These are phyloP conservation scores for Crepidodera aurea DNA, from an alignment of 2,888 invertebrate genomes.

Conservation along the genomic window DNA sequence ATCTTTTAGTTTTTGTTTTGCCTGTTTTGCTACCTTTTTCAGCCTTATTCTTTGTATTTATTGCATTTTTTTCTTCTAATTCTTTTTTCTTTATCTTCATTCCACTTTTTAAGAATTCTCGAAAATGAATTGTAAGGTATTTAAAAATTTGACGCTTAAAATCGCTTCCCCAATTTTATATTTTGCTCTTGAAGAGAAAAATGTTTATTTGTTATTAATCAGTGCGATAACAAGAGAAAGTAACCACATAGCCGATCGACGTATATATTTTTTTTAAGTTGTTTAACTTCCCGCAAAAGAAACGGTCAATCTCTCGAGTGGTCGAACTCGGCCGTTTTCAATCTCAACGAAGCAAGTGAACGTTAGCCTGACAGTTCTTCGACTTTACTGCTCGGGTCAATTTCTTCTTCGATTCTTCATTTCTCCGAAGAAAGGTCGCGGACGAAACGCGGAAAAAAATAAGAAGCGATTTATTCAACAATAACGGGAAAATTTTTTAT, in stretches of 20 bases:
- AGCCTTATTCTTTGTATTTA: too few species aligned
- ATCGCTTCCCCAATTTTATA: too few species aligned
- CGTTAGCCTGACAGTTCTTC: slow-evolving; percentile 15
- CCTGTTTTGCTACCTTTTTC: too few species aligned
- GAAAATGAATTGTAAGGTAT: too few species aligned
- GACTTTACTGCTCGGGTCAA: slow-evolving; percentile 11
- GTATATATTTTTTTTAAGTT: not conserved
- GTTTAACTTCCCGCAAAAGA: not conserved
- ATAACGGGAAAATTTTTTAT: not conserved
- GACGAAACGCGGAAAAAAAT: not conserved
- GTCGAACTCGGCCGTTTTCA: not conserved
- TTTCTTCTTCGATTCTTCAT: slow-evolving; percentile 18
- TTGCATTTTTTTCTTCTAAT: too few species aligned
- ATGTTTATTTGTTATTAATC: too few species aligned
- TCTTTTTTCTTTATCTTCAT: too few species aligned
- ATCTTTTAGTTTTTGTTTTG: too few species aligned
- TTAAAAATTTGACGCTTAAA: too few species aligned
- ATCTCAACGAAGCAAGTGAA: slow-evolving; percentile 1
- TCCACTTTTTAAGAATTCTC: too few species aligned
- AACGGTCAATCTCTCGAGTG: not conserved
- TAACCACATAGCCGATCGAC: not conserved
- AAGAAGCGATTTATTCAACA: not conserved
- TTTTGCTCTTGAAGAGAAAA: too few species aligned
- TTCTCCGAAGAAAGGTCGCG: not conserved
- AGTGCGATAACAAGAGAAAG: slow-evolving; percentile 20